phyloP scores from a whole-genome alignment of 1,140 invertebrate species.

The Melitaea cinxia region DNA sequence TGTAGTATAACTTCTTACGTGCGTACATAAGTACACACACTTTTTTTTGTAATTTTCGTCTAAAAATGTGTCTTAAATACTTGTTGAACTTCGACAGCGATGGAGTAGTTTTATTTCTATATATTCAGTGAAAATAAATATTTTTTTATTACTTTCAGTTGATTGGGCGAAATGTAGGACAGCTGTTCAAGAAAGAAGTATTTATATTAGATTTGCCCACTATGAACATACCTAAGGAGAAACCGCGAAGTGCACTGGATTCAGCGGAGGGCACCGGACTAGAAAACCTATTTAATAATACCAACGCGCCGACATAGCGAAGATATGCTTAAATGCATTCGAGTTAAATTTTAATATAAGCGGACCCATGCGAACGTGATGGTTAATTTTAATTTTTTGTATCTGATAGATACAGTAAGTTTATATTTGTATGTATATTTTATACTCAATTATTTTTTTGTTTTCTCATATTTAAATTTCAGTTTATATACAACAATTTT shows the following conservation, averaged over 20 bases:
- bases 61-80: too few relatives aligned
- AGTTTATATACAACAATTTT: too few relatives aligned
- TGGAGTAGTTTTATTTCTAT: background rate
- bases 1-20: too few relatives aligned
- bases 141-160: slow-evolving; percentile 82
- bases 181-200: slow-evolving; percentile 93
- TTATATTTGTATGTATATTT: background rate
- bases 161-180: slow-evolving; percentile 90
- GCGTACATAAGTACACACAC: too few relatives aligned
- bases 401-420: slow-evolving; percentile 12
- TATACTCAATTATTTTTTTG: background rate
- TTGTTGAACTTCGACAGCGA: too few relatives aligned
- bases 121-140: background rate
- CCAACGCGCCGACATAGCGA: slow-evolving; percentile 61
- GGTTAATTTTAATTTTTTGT: slow-evolving; percentile 28
- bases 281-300: slow-evolving; percentile 75
- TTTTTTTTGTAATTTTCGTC: too few relatives aligned
- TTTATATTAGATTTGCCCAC: slow-evolving; percentile 91
- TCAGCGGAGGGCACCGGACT: slow-evolving; percentile 74
- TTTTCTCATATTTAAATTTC: slow-evolving; percentile 1
- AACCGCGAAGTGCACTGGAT: slow-evolving; percentile 74
- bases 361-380: slow-evolving; percentile 29
- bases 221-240: slow-evolving; percentile 81
- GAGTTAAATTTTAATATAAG: slow-evolving; percentile 23
- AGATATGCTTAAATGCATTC: slow-evolving; percentile 8